Percentiles rank a stretch among this genome's conserved stretches.
Evolutionary conservation across 2,113 vertebrate genomes (phyloP).

Genomic region (Albula glossodonta): DNA sequence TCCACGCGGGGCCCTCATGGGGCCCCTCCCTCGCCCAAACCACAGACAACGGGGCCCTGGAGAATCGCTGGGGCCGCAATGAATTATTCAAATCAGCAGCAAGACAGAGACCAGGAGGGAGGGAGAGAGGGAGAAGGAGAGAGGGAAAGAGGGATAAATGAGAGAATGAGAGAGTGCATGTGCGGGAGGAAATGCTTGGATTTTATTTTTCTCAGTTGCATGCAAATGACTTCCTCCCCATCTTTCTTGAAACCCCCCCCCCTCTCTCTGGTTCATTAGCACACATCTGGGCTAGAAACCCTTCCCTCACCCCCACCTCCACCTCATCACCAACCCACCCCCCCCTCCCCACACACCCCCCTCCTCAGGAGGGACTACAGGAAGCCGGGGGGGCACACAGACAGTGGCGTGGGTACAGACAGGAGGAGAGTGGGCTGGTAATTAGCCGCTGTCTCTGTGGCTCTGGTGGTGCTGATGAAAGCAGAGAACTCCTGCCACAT

Average conservation of each 20-base stretch:
- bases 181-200: conserved; percentile 35
- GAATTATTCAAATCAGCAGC: conserved; percentile 80
- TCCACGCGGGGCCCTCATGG: conserved; percentile 60
- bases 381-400: conserved; percentile 24
- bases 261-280: conserved; percentile 23
- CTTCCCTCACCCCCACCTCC: conserved; percentile 11
- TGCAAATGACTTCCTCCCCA: conserved; percentile 25
- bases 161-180: conserved; percentile 27
- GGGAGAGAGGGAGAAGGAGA: conserved; percentile 47
- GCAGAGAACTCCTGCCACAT: conserved; percentile 67
- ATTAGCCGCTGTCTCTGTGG: conserved; percentile 62
- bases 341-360: conserved; percentile 23
- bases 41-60: conserved; percentile 81
- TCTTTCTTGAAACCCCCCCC: conserved; percentile 12
- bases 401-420: conserved; percentile 59
- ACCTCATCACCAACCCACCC: not conserved
- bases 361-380: too few relatives aligned
- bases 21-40: conserved; percentile 78
- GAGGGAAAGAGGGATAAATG: not conserved
- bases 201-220: conserved; percentile 23
- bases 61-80: conserved; percentile 69
- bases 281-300: not conserved
- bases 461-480: conserved; percentile 62
- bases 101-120: conserved; percentile 72
- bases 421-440: conserved; percentile 67